Evolutionary conservation across 2,888 invertebrate species (phyloP).

Genomic region (Malacosoma neustria): DNA sequence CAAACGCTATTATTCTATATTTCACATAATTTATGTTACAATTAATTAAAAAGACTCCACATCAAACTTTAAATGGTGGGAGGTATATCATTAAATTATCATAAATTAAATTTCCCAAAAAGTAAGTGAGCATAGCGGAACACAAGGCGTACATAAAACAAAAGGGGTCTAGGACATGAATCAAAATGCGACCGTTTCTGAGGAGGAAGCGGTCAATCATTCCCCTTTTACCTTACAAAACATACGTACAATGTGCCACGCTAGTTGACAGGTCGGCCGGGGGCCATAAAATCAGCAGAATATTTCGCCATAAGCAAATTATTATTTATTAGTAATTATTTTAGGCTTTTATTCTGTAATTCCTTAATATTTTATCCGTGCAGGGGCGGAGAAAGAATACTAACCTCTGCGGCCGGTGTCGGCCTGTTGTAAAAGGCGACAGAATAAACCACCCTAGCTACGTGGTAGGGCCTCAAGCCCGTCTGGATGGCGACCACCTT

Average conservation of each 20-base stretch:
- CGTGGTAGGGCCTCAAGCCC: no score
- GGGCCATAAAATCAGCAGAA: conserved; percentile 15
- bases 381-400: no score
- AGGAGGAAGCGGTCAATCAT: conserved; percentile 68
- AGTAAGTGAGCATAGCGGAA: conserved; percentile 25
- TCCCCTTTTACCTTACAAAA: conserved; percentile 42
- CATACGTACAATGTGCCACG: conserved; percentile 33
- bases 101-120: conserved; percentile 33
- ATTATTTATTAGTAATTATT: no score
- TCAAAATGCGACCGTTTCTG: conserved; percentile 51
- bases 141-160: conserved; percentile 44
- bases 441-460: no score
- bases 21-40: background rate
- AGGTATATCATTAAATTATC: conserved; percentile 29
- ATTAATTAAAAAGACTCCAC: background rate
- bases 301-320: no score
- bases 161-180: conserved; percentile 33
- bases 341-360: no score
- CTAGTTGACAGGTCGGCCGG: conserved; percentile 15
- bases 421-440: no score
- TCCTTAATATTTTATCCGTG: no score
- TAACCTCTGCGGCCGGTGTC: no score
- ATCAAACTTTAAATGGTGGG: background rate
- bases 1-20: background rate
- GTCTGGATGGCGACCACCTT: no score